These are phyloP conservation scores for Macropodus opercularis DNA, from an alignment of 2,797 vertebrate species.

Conservation along the genomic window DNA sequence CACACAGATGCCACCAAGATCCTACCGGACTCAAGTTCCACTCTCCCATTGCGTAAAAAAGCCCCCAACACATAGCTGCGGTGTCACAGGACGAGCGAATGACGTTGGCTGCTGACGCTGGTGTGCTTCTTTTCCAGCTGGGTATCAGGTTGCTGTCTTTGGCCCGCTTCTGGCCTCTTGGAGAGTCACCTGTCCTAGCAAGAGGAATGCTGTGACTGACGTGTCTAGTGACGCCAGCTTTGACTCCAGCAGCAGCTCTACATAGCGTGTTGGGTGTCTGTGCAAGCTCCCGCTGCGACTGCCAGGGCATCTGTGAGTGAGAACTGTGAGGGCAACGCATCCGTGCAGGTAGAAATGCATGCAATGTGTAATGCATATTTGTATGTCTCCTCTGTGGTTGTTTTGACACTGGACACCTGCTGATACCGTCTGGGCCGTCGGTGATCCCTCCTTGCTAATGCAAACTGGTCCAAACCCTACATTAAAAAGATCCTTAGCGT, in stretches of 20 bases:
- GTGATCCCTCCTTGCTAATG: slow-evolving; percentile 47
- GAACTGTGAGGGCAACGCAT: slow-evolving; percentile 41
- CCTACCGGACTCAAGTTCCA: slow-evolving; percentile 81
- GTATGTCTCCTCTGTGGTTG: slow-evolving; percentile 71
- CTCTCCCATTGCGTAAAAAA: slow-evolving; percentile 82
- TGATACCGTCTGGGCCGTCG: slow-evolving; percentile 44
- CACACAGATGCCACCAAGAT: slow-evolving; percentile 75
- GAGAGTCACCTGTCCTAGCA: slow-evolving; percentile 76
- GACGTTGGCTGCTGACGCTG: slow-evolving; percentile 76
- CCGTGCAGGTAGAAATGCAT: slow-evolving; percentile 62
- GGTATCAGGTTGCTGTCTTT: slow-evolving; percentile 79
- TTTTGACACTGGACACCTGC: slow-evolving; percentile 83
- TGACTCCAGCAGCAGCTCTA: slow-evolving; percentile 71
- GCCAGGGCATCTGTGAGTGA: slow-evolving; percentile 44
- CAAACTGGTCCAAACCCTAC: slow-evolving; percentile 50
- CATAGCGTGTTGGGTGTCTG: slow-evolving; percentile 71
- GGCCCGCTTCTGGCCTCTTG: slow-evolving; percentile 74
- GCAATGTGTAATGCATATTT: slow-evolving; percentile 57
- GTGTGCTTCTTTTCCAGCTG: slow-evolving; percentile 71
- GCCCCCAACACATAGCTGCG: slow-evolving; percentile 82
- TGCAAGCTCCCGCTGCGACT: slow-evolving; percentile 37
- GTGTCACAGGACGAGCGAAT: slow-evolving; percentile 85
- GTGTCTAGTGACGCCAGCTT: slow-evolving; percentile 73
- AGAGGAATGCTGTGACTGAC: slow-evolving; percentile 81
- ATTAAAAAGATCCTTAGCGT: slow-evolving; percentile 48